Evolutionary conservation across 2,113 vertebrate species (phyloP).

Genomic region (Bolborhynchus lineola): DNA sequence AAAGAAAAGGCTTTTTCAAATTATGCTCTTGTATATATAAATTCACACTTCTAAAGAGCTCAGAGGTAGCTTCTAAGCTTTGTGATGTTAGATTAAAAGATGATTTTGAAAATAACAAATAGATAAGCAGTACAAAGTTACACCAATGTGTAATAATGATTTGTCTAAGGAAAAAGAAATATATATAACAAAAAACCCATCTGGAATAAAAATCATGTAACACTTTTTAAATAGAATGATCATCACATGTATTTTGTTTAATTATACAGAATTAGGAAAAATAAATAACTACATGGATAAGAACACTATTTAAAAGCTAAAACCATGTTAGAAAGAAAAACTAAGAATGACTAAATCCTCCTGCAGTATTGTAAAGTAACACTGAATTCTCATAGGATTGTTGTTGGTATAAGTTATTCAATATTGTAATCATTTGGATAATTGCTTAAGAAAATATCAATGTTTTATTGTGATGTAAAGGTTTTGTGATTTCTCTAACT

Average conservation of each 20-base stretch:
- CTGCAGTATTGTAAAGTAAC: neutral
- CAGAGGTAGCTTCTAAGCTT: neutral
- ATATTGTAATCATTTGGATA: neutral
- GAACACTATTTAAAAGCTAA: neutral
- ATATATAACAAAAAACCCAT: neutral
- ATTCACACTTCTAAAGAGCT: conserved; percentile 15
- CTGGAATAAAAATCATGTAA: neutral
- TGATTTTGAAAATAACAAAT: conserved; percentile 27
- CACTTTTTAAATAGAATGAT: neutral
- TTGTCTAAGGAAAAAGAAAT: neutral
- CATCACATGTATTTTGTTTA: neutral
- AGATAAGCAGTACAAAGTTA: neutral
- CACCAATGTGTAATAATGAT: neutral
- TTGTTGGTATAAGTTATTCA: neutral
- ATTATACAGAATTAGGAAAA: neutral
- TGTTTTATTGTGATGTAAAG: neutral
- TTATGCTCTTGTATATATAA: neutral
- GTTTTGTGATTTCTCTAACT: neutral
- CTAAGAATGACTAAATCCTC: neutral
- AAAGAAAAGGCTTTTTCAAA: conserved; percentile 31
- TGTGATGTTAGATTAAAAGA: conserved; percentile 28
- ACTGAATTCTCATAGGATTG: neutral
- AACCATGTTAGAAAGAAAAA: neutral
- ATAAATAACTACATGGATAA: neutral
- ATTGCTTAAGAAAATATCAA: neutral